Conservation (phyloP, 2,113 vertebrate species). For the Dromas ardeola region DNA sequence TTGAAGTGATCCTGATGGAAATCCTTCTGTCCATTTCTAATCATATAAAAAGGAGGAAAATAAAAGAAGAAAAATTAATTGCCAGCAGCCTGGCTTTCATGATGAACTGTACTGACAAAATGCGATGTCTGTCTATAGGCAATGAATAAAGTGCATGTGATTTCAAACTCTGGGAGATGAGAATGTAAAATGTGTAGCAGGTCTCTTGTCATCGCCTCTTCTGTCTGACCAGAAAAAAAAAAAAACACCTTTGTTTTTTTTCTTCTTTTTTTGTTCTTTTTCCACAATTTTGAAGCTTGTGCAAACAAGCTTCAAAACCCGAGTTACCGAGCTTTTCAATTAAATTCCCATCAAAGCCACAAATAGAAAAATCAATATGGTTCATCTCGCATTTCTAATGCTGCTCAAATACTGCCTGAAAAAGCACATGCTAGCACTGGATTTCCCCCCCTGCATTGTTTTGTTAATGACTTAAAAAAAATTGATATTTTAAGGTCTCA, state of each 20-base stretch:
- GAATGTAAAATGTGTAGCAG: neutral
- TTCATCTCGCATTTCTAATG: neutral
- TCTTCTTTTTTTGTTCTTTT: neutral
- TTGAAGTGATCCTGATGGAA: neutral
- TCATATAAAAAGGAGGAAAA: neutral
- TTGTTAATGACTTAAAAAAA: neutral
- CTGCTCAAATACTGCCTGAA: neutral
- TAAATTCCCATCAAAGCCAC: conserved; percentile 22
- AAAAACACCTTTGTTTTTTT: neutral
- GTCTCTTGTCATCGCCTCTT: neutral
- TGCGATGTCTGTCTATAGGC: neutral
- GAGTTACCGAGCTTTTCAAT: neutral
- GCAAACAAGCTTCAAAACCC: neutral
- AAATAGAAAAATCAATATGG: neutral
- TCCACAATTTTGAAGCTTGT: neutral
- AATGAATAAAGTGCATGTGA: neutral
- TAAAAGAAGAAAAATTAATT: neutral
- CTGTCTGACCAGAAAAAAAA: neutral
- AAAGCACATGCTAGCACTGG: neutral
- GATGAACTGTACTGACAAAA: neutral
- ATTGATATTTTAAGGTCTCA: neutral
- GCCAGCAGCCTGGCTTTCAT: neutral
- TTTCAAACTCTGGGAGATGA: neutral
- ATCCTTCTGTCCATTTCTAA: neutral
- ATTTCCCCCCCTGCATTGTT: rapidly evolving